These are phyloP conservation scores for Podocnemis expansa DNA, from an alignment of 2,113 vertebrate species.

Conservation along the genomic window DNA sequence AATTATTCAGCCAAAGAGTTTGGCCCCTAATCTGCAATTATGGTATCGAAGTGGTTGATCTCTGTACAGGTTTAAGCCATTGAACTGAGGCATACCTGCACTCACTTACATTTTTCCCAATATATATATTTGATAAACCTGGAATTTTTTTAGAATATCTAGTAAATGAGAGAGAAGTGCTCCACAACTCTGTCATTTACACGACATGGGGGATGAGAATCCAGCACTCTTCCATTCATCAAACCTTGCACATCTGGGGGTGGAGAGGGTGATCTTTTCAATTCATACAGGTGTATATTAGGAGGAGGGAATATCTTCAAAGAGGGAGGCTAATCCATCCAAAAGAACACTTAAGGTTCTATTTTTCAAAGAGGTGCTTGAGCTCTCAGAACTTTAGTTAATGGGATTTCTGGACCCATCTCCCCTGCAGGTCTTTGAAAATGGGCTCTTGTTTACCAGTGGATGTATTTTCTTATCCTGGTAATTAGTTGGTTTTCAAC, in stretches of 20 bases:
- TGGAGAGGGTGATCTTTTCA: conserved; percentile 22
- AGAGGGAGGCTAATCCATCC: conserved; percentile 41
- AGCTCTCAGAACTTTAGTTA: conserved; percentile 46
- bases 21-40: background rate
- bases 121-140: background rate
- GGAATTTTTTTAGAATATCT: background rate
- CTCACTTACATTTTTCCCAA: background rate
- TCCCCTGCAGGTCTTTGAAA: conserved; percentile 36
- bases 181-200: fast-evolving
- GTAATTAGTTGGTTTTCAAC: conserved; percentile 63
- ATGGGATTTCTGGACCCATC: conserved; percentile 66
- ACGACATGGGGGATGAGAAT: background rate
- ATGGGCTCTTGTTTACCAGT: conserved; percentile 54
- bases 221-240: conserved; percentile 41
- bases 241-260: background rate
- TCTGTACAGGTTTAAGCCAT: background rate
- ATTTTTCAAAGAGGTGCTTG: conserved; percentile 32
- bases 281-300: background rate
- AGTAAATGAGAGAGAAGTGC: background rate
- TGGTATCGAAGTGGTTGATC: background rate
- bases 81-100: background rate
- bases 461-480: conserved; percentile 55
- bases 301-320: conserved; percentile 14
- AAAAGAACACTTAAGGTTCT: conserved; percentile 44
- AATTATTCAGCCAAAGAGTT: background rate